Base-by-base conservation (phyloP, 1,140 invertebrate genomes). In the Lucilia sericata region DNA sequence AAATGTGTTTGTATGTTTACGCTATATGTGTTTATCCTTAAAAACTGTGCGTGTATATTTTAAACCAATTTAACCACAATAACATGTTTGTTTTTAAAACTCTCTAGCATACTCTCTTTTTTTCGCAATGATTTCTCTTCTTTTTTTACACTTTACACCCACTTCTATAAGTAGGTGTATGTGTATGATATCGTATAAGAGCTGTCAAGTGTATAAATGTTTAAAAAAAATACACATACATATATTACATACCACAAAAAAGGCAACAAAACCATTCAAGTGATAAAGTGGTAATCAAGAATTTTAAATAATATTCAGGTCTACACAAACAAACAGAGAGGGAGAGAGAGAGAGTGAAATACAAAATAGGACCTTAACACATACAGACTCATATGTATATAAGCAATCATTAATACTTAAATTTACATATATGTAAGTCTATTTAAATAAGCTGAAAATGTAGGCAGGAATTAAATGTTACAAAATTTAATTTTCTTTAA, bases 241-340 rank as follows among this genome's bases (percentile, higher is more conserved):
- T 36, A 82, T 51, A 34, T 51, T 55, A 80, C 42, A 76, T 13
- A 76, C 42, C 76, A 80, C 76, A 42, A 80, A 80, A 80, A 80
- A 80, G 76, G 76, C 76, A 80, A 80, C 76, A 80, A 80, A 60
- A 49, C 76, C 76, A 80, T 80, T 80, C 76, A 80, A 49, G 76
- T 80, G 76, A 80, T 80, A 80, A 80, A 80, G 76, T 80, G 76
- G 76, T 80, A 80, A 80, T 80, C 76, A 80, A 49, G 76, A 80
- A 80, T 49, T 80, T 80, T 80, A 80, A 80, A 80, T 80, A 80
- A 80, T 80, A 80, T 80, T 51, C 76, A 80, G 42, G 19, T 49
- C 42, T 80, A 49, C 2, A 76, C 17, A 36, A n/a, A n/a, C n/a
- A n/a, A n/a, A n/a, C n/a, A n/a, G n/a, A n/a, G n/a, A n/a, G n/a